Base-by-base conservation (phyloP, 2,888 invertebrate species). In the Hoplodrina blanda region DNA sequence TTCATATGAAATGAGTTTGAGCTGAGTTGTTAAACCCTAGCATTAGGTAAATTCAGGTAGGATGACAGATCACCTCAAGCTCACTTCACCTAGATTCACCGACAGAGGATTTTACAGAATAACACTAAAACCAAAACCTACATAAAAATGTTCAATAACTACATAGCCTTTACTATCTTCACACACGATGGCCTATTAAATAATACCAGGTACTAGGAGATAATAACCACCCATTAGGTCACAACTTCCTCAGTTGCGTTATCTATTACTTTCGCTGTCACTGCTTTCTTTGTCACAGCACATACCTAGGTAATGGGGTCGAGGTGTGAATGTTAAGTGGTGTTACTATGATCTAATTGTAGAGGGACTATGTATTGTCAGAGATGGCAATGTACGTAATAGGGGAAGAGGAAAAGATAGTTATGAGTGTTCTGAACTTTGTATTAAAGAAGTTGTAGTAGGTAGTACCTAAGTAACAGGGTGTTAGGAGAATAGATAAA, bases 231-330 rank as follows among this genome's bases (percentile, higher is more conserved):
- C 41, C 78, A 86, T 79, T 78, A 85, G 91, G 89, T 84, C 88
- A 82, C 74, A 49, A 86, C 86, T 90, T 91, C 89, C 90, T 87
- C 60, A 75, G 80, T 78, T 56, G 60, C 67, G 73, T 91, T 91
- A 92, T 91, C 91, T 80, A 80, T 71, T 59, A 79, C 87, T 90
- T 90, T 90, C 90, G 74, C 83, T 87, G 73, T 87, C 88, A 88
- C 87, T 89, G 70, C 87, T 88, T 86, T 89, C 85, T 80, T 85
- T 60, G 69, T 69, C 78, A 64, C 85, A 74, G 84, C 72, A 67
- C 50, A 13, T 53, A 17, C 44, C 46, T 61, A n/a, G 37, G 78
- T 53, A 46, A 69, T 70, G 72, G 56, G 66, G 44, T 20, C 63
- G 52, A 17, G 62, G 19, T 62, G n/a, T 71, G 82, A 81, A 82